These are phyloP conservation scores for Ctenopoma multispine DNA, from an alignment of 2,797 vertebrate genomes.

Conservation along the genomic window DNA sequence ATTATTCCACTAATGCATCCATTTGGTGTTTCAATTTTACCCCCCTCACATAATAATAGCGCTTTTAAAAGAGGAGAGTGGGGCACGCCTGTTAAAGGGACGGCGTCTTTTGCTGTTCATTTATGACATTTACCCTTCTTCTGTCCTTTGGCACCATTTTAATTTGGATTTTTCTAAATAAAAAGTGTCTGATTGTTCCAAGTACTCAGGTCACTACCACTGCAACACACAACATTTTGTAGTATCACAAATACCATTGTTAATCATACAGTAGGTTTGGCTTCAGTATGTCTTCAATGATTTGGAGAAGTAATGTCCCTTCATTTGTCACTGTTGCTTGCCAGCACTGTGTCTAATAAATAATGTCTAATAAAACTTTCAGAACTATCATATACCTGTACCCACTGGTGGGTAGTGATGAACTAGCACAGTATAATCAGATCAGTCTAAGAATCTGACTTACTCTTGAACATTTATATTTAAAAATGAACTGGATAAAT, in stretches of 20 bases:
- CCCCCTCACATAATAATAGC: slow-evolving; percentile 18
- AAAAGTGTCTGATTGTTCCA: neutral
- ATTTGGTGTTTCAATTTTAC: slow-evolving; percentile 46
- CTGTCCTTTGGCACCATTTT: slow-evolving; percentile 6
- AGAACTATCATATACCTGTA: neutral
- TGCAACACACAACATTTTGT: neutral
- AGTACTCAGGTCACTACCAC: neutral
- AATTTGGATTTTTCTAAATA: slow-evolving; percentile 15
- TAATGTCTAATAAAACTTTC: neutral
- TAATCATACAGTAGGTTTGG: neutral
- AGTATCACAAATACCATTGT: neutral
- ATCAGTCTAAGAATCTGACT: neutral
- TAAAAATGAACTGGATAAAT: slow-evolving; percentile 19
- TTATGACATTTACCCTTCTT: slow-evolving; percentile 28
- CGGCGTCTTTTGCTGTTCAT: slow-evolving; percentile 32
- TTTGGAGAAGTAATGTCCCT: neutral
- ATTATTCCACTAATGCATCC: slow-evolving; percentile 56
- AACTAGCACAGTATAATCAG: neutral
- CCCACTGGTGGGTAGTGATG: neutral
- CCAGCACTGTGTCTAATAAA: neutral
- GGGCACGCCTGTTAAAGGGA: slow-evolving; percentile 5
- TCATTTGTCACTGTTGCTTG: neutral
- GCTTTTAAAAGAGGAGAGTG: slow-evolving; percentile 21
- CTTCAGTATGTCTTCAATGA: neutral
- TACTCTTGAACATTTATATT: slow-evolving; percentile 7